Evolutionary conservation across 2,113 vertebrate species (phyloP), one percentile per base, ranked within the genome.

Genomic region (Hippocampus abdominalis): DNA sequence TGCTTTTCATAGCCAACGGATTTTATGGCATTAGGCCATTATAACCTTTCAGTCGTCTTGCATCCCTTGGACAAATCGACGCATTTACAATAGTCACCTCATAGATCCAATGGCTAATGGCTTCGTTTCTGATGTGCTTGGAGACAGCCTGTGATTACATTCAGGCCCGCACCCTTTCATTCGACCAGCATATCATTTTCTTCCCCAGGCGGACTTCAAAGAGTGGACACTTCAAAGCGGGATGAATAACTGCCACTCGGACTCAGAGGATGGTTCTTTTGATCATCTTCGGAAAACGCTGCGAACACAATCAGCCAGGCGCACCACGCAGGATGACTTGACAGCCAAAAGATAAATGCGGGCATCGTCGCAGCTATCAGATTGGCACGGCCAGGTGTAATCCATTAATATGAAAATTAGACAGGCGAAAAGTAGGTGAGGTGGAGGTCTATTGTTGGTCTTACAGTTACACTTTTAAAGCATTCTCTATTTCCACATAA

Each of bases 401-500:
- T 85, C 82, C 83, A 89, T 90, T 89, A 89, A 89, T 88, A 90
- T 90, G 84, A 87, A 87, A 90, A 90, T 87, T 81, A 88, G 81
- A 80, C 61, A 72, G 79, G 76, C 76, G 42, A 57, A 70, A 59
- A 82, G 68, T 59, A 69, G 74, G 69, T 71, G 75, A 81, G 73
- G 20, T 29, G 18, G 65, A 21, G 65, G 65, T 67, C 44, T 44
- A 32, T 29, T 69, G 72, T 75, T 72, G 75, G 80, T 67, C 79
- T 62, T 68, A 21, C 60, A 66, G 78, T 72, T 82, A 80, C 73
- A 81, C 78, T 72, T 79, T 66, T 73, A 61, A 77, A 79, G 81
- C 64, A 21, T 42, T 36, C 32, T 36, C 32, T n/a, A 64, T 64
- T 64, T 23, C 39, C n/a, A 23, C 15, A 25, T 60, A 32, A 32